Conservation (phyloP, 2,113 vertebrate species). For the Burhinus oedicnemus region DNA sequence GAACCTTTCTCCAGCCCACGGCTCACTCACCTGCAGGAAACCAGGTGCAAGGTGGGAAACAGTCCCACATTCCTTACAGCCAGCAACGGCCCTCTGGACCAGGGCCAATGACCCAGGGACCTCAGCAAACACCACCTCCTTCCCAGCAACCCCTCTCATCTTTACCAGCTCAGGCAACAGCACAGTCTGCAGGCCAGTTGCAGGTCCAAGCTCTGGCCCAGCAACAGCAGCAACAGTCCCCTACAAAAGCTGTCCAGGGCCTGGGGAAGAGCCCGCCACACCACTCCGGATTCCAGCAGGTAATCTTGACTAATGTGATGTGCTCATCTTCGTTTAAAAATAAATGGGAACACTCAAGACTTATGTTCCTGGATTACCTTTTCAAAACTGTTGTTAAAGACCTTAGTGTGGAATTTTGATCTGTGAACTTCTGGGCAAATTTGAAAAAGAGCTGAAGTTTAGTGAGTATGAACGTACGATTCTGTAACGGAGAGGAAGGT, state of each 20-base stretch:
- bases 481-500: neutral
- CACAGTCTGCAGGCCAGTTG: slow-evolving; percentile 86
- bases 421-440: neutral
- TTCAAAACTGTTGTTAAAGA: neutral
- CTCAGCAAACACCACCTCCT: slow-evolving; percentile 82
- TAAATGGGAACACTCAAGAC: neutral
- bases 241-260: slow-evolving; percentile 86
- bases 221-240: slow-evolving; percentile 83
- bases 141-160: slow-evolving; percentile 82
- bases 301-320: slow-evolving; percentile 14
- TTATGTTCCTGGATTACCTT: neutral
- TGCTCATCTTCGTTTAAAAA: neutral
- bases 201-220: slow-evolving; percentile 87
- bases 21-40: slow-evolving; percentile 86
- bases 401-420: neutral
- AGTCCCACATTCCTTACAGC: slow-evolving; percentile 98
- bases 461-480: neutral
- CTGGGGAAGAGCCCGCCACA: slow-evolving; percentile 93
- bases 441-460: neutral
- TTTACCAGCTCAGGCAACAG: slow-evolving; percentile 84
- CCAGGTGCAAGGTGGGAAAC: slow-evolving; percentile 91
- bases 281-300: slow-evolving; percentile 93
- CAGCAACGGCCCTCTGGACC: slow-evolving; percentile 96
- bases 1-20: slow-evolving; percentile 89
- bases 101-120: slow-evolving; percentile 86